These are phyloP conservation scores for Piliocolobus tephrosceles DNA, from an alignment of 2,113 vertebrate species.

Conservation along the genomic window DNA sequence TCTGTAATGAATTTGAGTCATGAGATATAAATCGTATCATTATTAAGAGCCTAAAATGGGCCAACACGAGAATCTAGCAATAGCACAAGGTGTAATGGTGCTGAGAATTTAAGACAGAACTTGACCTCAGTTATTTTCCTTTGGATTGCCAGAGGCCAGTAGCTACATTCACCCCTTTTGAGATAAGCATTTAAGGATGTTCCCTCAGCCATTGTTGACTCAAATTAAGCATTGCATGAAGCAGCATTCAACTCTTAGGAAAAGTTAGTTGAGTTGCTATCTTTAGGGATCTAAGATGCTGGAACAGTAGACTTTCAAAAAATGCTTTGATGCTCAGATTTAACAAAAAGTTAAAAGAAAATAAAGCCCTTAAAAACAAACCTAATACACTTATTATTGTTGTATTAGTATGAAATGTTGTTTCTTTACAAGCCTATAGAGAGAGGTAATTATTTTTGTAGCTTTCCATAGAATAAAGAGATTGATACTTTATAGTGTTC, in stretches of 20 bases:
- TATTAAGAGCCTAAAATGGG: background rate
- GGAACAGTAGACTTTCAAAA: constrained; percentile 52
- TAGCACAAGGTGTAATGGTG: background rate
- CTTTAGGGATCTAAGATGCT: constrained; percentile 60
- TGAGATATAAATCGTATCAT: background rate
- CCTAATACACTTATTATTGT: constrained; percentile 46
- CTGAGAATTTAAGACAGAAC: background rate
- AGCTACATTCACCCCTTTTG: constrained; percentile 31
- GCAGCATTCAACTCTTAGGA: constrained; percentile 51
- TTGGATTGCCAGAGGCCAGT: constrained; percentile 2
- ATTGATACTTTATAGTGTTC: background rate
- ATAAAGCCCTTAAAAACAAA: constrained; percentile 62
- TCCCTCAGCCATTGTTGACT: constrained; percentile 48
- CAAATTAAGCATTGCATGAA: constrained; percentile 52
- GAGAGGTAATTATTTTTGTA: constrained; percentile 32
- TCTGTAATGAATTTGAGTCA: constrained; percentile 12
- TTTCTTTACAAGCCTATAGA: constrained; percentile 4
- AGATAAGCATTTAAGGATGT: constrained; percentile 40
- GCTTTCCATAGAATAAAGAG: background rate
- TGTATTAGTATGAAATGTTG: constrained; percentile 15
- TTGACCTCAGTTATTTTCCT: constrained; percentile 24
- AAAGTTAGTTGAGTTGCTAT: constrained; percentile 52
- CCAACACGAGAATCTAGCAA: background rate
- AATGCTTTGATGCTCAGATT: constrained; percentile 67
- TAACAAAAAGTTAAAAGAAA: constrained; percentile 56